These are phyloP conservation scores for Procambarus clarkii DNA, from an alignment of 1,140 invertebrate genomes.

Conservation along the genomic window DNA sequence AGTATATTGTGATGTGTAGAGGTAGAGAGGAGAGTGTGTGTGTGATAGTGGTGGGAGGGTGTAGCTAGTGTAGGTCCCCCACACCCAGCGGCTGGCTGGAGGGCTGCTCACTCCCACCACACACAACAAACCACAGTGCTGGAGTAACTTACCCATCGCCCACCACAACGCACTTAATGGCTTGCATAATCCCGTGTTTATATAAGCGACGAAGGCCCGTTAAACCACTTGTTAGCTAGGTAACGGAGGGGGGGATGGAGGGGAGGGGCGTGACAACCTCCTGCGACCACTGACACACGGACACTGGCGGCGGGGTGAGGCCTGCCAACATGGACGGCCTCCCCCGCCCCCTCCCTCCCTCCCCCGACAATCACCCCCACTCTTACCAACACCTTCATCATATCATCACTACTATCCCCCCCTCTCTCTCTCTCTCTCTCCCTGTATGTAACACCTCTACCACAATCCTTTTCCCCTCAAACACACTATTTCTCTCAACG, in stretches of 20 bases:
- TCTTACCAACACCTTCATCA: background rate
- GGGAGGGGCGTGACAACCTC: background rate
- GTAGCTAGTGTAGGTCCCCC: background rate
- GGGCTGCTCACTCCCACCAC: background rate
- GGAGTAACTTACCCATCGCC: constrained; percentile 88
- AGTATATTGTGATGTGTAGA: too few species aligned
- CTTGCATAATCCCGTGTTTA: constrained; percentile 83
- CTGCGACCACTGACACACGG: background rate
- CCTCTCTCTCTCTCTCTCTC: background rate
- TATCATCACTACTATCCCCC: background rate
- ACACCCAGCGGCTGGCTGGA: background rate
- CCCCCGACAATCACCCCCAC: background rate
- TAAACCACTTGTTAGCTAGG: constrained; percentile 54
- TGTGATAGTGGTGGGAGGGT: background rate
- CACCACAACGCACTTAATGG: constrained; percentile 96
- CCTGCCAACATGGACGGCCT: background rate
- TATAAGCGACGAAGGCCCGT: background rate
- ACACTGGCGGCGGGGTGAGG: background rate
- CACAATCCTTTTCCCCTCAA: background rate
- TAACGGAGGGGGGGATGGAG: background rate
- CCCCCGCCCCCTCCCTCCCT: background rate
- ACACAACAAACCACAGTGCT: background rate
- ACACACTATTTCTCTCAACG: background rate
- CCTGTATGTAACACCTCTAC: background rate
- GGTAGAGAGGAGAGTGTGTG: background rate